Conservation (phyloP, 2,888 invertebrate species). For the Cylindroiulus punctatus region DNA sequence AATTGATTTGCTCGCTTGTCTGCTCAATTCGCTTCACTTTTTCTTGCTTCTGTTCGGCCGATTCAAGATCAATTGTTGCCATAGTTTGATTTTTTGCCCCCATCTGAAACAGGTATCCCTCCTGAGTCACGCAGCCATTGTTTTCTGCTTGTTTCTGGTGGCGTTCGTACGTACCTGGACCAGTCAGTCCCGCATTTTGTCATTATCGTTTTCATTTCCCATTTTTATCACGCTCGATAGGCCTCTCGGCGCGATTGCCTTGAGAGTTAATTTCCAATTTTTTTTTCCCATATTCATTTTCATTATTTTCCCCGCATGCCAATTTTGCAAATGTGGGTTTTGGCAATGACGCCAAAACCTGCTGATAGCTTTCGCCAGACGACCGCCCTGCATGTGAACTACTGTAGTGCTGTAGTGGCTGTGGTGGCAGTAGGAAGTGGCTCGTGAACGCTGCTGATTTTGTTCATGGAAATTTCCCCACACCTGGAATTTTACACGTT, state of each 20-base stretch:
- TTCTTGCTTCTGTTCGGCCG: neutral
- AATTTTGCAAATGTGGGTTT: neutral
- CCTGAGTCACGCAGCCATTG: neutral
- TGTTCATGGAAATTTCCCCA: too few relatives aligned
- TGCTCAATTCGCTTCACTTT: slow-evolving; percentile 11
- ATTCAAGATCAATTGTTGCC: slow-evolving; percentile 39
- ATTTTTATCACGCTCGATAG: slow-evolving; percentile 24
- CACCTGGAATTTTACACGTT: neutral
- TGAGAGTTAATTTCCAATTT: slow-evolving; percentile 26
- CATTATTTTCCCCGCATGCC: too few relatives aligned
- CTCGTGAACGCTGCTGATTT: neutral
- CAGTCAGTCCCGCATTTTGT: slow-evolving; percentile 6
- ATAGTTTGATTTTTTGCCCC: neutral
- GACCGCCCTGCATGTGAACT: neutral
- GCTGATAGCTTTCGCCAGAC: neutral
- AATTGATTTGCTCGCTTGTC: slow-evolving; percentile 32
- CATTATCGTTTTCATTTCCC: slow-evolving; percentile 1
- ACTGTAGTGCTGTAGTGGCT: neutral
- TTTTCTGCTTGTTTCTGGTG: neutral
- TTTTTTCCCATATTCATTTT: neutral
- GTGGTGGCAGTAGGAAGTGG: neutral
- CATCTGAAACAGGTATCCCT: neutral
- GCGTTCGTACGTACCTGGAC: neutral
- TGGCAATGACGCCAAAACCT: slow-evolving; percentile 37
- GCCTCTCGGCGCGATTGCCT: neutral